Conservation (phyloP, 2,113 vertebrate genomes). For the Ramphastos sulfuratus region DNA sequence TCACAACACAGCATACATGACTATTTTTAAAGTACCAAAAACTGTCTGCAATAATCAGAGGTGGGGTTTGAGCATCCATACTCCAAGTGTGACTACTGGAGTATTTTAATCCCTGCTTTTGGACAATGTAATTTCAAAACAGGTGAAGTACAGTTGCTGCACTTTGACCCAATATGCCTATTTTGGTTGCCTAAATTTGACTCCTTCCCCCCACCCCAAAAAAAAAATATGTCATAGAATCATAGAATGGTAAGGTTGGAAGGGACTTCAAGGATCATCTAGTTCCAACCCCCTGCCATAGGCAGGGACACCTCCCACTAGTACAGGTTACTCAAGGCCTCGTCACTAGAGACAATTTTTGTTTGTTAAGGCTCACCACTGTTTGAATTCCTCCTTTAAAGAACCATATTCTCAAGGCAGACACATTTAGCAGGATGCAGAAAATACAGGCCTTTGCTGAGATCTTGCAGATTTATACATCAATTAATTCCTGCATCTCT, state of each 20-base stretch:
- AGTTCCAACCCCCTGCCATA: too few species aligned
- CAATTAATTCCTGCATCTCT: neutral
- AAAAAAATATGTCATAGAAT: too few species aligned
- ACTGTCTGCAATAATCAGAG: neutral
- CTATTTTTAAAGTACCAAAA: neutral
- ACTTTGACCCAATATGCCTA: neutral
- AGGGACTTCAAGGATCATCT: too few species aligned
- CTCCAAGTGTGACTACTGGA: neutral
- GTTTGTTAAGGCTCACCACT: neutral
- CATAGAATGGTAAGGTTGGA: too few species aligned
- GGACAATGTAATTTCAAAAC: neutral
- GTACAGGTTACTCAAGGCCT: too few species aligned
- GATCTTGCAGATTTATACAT: neutral
- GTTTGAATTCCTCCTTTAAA: neutral
- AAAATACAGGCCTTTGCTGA: neutral
- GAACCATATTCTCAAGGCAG: neutral
- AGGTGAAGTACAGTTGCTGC: neutral
- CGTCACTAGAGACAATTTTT: neutral
- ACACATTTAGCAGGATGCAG: neutral
- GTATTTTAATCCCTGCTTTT: neutral
- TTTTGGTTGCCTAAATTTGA: neutral
- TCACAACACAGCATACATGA: neutral
- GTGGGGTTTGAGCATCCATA: neutral
- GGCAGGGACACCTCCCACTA: too few species aligned
- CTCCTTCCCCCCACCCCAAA: neutral